Evolutionary conservation across 1,140 invertebrate genomes (phyloP).

Genomic region (Leptinotarsa lineolata): DNA sequence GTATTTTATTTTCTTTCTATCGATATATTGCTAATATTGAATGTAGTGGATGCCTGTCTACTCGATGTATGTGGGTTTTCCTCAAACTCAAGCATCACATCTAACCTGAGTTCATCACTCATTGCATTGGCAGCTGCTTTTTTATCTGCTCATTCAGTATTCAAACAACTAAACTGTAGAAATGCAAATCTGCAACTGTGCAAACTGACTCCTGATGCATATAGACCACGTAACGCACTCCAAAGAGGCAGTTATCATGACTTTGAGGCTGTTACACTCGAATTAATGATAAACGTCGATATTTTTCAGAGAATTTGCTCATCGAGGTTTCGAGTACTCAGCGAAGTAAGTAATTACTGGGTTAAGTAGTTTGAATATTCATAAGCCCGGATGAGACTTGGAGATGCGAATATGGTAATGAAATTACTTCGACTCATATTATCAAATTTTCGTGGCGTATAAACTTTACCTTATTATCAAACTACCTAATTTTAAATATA

Average conservation of each 20-base stretch:
- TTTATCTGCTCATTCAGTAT: too few species aligned
- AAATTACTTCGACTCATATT: constrained; percentile 50
- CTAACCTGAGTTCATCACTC: too few species aligned
- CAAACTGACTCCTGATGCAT: not conserved
- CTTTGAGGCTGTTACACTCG: not conserved
- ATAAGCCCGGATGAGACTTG: constrained; percentile 43
- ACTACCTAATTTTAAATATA: constrained; percentile 42
- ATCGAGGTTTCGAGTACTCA: constrained; percentile 36
- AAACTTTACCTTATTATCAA: constrained; percentile 46
- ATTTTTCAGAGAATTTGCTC: constrained; percentile 39
- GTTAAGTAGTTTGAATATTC: constrained; percentile 50
- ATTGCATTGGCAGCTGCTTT: too few species aligned
- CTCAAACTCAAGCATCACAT: too few species aligned
- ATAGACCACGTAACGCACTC: not conserved
- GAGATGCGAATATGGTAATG: constrained; percentile 50
- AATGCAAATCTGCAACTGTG: not conserved
- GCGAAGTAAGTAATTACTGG: constrained; percentile 42
- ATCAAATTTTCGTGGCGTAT: constrained; percentile 48
- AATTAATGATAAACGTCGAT: constrained; percentile 27
- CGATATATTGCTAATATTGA: too few species aligned
- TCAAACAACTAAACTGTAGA: not conserved
- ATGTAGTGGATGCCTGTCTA: too few species aligned
- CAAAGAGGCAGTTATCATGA: not conserved
- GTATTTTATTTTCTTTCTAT: too few species aligned
- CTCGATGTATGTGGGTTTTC: too few species aligned